phyloP scores from a whole-genome alignment of 1,140 invertebrate genomes.

The Bilobella aurantiaca region DNA sequence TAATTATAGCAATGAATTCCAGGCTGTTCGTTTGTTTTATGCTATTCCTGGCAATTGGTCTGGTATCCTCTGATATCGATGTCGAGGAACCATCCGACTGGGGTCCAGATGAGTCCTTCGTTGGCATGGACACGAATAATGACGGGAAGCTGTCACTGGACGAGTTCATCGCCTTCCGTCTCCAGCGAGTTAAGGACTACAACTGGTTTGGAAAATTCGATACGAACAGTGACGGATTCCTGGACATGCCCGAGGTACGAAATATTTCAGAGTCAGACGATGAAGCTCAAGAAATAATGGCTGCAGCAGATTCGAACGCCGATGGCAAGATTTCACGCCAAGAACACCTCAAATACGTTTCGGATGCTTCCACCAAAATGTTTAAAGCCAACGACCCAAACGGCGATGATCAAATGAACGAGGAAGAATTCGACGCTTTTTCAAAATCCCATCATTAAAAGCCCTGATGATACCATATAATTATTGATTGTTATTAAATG shows the following conservation, averaged over 20 bases:
- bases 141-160: neutral
- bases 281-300: neutral
- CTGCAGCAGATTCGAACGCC: neutral
- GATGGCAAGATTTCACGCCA: neutral
- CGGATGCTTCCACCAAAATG: neutral
- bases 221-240: neutral
- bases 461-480: neutral
- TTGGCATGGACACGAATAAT: neutral
- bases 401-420: neutral
- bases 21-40: no score
- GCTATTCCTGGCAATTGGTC: no score
- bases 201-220: conserved; percentile 1
- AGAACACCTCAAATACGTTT: neutral
- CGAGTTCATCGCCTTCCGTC: neutral
- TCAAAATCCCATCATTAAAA: neutral
- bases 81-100: neutral
- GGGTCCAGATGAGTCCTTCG: neutral
- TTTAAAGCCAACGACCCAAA: neutral
- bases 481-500: no score
- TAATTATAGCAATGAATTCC: no score
- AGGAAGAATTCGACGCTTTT: neutral
- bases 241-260: neutral
- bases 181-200: neutral
- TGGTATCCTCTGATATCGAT: no score
- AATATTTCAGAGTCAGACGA: neutral